phyloP scores from a whole-genome alignment of 1,140 invertebrate species.

The Chymomyza costata region DNA sequence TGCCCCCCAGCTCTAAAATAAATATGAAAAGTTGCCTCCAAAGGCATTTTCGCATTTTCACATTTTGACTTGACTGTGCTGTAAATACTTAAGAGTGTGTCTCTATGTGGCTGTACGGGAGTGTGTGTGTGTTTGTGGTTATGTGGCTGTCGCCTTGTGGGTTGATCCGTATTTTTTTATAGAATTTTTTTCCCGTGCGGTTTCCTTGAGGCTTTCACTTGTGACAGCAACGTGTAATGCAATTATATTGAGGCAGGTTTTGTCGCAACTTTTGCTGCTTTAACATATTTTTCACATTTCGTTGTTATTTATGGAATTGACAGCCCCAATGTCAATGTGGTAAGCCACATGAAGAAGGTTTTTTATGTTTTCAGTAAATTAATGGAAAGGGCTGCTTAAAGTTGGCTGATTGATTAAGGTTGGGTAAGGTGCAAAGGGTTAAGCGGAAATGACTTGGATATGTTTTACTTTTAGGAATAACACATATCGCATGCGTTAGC shows the following conservation, averaged over 20 bases:
- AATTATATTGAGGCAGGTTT: conserved; percentile 64
- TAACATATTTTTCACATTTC: conserved; percentile 28
- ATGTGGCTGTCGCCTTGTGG: conserved; percentile 31
- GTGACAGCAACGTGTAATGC: conserved; percentile 58
- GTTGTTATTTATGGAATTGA: conserved; percentile 43
- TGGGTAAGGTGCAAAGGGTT: no score
- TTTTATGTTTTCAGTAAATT: no score
- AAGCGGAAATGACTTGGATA: no score
- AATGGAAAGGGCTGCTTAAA: no score
- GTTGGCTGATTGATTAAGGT: conserved; percentile 25
- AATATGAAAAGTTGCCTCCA: conserved; percentile 65
- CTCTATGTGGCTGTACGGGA: conserved; percentile 40
- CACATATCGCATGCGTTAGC: no score
- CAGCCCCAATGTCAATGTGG: conserved; percentile 6
- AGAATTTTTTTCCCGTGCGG: conserved; percentile 14
- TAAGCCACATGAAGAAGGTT: conserved; percentile 19
- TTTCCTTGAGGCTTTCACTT: conserved; percentile 39
- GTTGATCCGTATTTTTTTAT: conserved; percentile 2
- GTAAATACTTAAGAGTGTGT: conserved; percentile 38
- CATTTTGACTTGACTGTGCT: conserved; percentile 18
- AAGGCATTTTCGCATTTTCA: conserved; percentile 30
- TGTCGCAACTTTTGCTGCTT: conserved; percentile 57
- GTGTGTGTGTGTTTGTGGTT: conserved; percentile 46
- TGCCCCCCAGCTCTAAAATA: no score
- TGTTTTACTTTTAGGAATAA: no score